Evolutionary conservation across 1,140 invertebrate genomes (phyloP).

Genomic region (Plodia interpunctella): DNA sequence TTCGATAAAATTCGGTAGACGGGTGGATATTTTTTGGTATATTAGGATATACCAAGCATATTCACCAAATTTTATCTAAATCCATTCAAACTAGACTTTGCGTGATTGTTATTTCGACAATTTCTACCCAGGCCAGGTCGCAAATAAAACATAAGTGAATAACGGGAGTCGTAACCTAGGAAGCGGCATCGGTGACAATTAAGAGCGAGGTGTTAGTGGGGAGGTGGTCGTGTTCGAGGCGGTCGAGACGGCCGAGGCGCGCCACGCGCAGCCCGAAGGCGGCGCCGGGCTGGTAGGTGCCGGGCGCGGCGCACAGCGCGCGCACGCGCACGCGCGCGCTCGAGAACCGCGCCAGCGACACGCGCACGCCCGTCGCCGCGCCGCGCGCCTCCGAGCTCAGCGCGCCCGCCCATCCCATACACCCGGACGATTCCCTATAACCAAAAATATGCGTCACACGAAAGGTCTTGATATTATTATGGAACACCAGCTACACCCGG

Average conservation of each 20-base stretch:
- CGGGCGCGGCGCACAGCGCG: conserved; percentile 59
- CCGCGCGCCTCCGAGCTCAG: conserved; percentile 37
- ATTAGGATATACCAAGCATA: no score
- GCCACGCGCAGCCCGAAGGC: conserved; percentile 40
- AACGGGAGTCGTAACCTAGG: not conserved
- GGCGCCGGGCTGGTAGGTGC: conserved; percentile 62
- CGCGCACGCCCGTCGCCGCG: conserved; percentile 51
- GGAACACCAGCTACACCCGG: no score
- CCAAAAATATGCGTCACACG: no score
- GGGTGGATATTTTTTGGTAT: no score
- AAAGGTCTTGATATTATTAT: no score
- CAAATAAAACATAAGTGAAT: not conserved
- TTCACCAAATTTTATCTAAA: no score
- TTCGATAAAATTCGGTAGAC: no score
- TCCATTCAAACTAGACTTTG: no score
- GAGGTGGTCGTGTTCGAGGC: conserved; percentile 37
- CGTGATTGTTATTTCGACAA: no score
- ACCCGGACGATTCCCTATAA: conserved; percentile 46
- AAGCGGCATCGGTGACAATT: conserved; percentile 47
- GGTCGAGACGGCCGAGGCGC: conserved; percentile 23
- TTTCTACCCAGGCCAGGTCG: no score
- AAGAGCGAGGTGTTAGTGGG: conserved; percentile 59
- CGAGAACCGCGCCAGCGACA: conserved; percentile 50
- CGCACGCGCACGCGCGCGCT: conserved; percentile 49
- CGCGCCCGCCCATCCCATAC: conserved; percentile 62